These are phyloP conservation scores for Lysandra bellargus DNA, from an alignment of 2,888 invertebrate species.

Conservation along the genomic window DNA sequence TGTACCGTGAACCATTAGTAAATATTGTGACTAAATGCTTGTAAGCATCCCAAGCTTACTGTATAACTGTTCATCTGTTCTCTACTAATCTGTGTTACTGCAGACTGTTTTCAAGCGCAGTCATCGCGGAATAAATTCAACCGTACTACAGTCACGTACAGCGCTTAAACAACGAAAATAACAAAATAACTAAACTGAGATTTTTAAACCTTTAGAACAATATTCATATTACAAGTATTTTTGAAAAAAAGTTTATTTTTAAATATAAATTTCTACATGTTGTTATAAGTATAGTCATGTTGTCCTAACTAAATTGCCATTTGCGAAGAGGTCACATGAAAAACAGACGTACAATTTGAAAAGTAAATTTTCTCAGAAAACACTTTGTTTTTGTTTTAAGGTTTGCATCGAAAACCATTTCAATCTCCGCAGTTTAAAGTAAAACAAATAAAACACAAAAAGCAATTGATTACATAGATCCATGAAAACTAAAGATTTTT, in stretches of 20 bases:
- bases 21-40: no score
- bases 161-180: slow-evolving; percentile 7
- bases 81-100: background rate
- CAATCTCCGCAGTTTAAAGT: no score
- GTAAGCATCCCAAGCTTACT: background rate
- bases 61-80: background rate
- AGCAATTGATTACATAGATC: background rate
- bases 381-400: no score
- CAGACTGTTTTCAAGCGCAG: slow-evolving; percentile 9
- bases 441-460: background rate
- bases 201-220: background rate
- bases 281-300: no score
- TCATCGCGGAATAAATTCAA: slow-evolving; percentile 17
- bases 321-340: no score
- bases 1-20: no score
- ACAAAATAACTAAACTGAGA: background rate
- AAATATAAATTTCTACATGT: no score
- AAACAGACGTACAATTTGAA: no score
- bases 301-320: no score
- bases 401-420: no score
- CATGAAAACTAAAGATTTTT: background rate
- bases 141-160: slow-evolving; percentile 8
- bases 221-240: background rate
- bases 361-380: no score
- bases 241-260: no score